Evolutionary conservation across 2,797 vertebrate species (phyloP), one percentile per base, ranked within the genome.

Genomic region (Hylomyscus alleni): DNA sequence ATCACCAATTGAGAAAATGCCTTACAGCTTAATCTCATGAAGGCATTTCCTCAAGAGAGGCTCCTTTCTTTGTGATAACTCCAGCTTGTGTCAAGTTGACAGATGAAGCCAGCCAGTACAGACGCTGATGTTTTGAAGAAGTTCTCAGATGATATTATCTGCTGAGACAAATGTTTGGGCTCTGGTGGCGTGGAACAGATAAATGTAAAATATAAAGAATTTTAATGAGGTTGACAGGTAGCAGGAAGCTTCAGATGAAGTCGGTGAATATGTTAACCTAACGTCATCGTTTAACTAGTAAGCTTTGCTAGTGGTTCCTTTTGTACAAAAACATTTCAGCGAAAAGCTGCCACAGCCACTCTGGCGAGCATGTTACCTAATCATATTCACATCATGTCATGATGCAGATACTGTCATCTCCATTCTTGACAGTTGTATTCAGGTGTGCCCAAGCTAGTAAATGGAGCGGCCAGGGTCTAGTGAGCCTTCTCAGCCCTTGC

Each of bases 401-500:
- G 58, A 50, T 89, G 60, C 78, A 60, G 72, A 82, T 50, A 50
- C 47, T 65, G 31, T 54, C 69, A 7, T 83, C 90, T 90, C 73
- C 19, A 29, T 94, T 88, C 94, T 62, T 77, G 0, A 75, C 91
- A 94, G 90, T 85, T 56, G 0, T 52, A n/a, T 17, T 73, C 69
- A 85, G 60, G 54, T 77, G 94, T 92, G 72, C 83, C 80, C 47
- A 80, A 26, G 77, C 81, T 65, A 56, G 80, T 62, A 56, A 80
- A 80, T 40, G 26, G 26, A 72, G 40, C 62, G 14, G 8, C 34
- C 67, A 72, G 62, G 52, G 4, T 67, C 73, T 47, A 88, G 31
- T 52, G 73, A 3, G 34, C 44, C 52, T 85, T n/a, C 52, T 24
- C 17, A 47, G 56, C 60, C 44, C 52, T 2, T 6, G 15, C 20